Evolutionary conservation across 1,140 invertebrate genomes (phyloP).

Genomic region (Leucophenga varia): DNA sequence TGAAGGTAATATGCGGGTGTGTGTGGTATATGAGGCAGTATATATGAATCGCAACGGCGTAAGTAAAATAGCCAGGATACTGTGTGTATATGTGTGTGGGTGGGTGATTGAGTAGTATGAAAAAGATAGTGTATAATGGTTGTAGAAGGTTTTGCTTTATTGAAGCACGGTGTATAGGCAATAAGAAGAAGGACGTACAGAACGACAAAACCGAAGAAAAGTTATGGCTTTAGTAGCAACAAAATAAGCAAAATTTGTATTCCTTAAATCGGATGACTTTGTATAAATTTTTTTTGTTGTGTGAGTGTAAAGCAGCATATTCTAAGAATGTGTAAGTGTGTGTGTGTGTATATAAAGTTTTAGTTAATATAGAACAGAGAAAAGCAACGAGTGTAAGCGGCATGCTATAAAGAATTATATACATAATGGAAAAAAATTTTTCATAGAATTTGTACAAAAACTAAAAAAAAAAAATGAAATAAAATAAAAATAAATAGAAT

Average conservation of each 20-base stretch:
- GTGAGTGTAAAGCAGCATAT: too few species aligned
- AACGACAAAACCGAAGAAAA: too few species aligned
- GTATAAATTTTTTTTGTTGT: slow-evolving; percentile 50
- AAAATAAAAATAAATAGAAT: slow-evolving; percentile 50
- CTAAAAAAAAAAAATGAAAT: slow-evolving; percentile 38
- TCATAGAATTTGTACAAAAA: slow-evolving; percentile 57
- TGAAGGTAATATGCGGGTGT: slow-evolving; percentile 24
- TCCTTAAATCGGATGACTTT: slow-evolving; percentile 57
- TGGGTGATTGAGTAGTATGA: slow-evolving; percentile 1
- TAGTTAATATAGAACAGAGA: too few species aligned
- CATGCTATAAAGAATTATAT: too few species aligned
- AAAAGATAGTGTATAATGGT: slow-evolving; percentile 26
- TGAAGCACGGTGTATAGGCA: too few species aligned
- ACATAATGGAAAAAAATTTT: slow-evolving; percentile 56
- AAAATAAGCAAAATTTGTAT: slow-evolving; percentile 55
- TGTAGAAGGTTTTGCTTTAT: slow-evolving; percentile 26
- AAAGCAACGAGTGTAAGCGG: too few species aligned
- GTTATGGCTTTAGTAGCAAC: too few species aligned
- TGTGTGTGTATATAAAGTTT: slow-evolving; percentile 11
- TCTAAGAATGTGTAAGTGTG: slow-evolving; percentile 38
- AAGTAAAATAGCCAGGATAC: background rate
- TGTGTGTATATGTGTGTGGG: slow-evolving; percentile 17
- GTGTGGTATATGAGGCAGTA: background rate
- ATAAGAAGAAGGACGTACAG: too few species aligned
- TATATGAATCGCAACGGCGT: background rate